These are phyloP conservation scores for Corythaixoides concolor DNA, from an alignment of 2,113 vertebrate genomes.

Conservation along the genomic window DNA sequence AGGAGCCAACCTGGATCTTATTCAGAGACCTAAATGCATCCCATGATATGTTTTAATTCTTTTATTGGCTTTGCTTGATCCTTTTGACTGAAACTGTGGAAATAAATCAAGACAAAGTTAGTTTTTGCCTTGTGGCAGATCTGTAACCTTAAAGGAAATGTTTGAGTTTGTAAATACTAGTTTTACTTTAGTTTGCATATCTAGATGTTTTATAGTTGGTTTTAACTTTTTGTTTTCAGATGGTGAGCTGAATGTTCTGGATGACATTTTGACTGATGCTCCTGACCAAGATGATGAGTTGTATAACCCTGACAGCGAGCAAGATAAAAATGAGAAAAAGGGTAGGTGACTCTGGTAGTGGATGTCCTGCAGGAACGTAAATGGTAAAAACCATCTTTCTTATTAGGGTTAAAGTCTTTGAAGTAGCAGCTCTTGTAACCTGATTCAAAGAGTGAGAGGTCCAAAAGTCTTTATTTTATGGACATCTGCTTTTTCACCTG, in stretches of 20 bases:
- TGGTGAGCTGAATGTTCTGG: slow-evolving; percentile 94
- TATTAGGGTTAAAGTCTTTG: not conserved
- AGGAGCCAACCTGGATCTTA: not conserved
- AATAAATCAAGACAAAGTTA: accelerated
- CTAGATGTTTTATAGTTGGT: not conserved
- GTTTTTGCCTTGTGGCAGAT: not conserved
- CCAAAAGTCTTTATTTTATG: not conserved
- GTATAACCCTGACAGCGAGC: slow-evolving; percentile 94
- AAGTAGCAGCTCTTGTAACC: not conserved
- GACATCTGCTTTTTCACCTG: not conserved
- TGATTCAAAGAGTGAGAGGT: not conserved
- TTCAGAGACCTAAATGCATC: not conserved
- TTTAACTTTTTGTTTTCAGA: slow-evolving; percentile 76
- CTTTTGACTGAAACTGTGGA: not conserved
- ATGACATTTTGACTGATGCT: slow-evolving; percentile 96
- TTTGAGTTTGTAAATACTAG: not conserved
- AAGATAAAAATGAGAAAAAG: slow-evolving; percentile 94
- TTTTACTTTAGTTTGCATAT: not conserved
- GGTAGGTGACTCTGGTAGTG: slow-evolving; percentile 72
- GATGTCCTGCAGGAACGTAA: not conserved
- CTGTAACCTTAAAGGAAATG: not conserved
- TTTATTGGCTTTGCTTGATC: not conserved
- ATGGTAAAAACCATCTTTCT: not conserved
- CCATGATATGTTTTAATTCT: not conserved
- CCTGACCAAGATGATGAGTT: slow-evolving; percentile 97